phyloP scores from a whole-genome alignment of 2,888 invertebrate species.

The Euclidia mi region DNA sequence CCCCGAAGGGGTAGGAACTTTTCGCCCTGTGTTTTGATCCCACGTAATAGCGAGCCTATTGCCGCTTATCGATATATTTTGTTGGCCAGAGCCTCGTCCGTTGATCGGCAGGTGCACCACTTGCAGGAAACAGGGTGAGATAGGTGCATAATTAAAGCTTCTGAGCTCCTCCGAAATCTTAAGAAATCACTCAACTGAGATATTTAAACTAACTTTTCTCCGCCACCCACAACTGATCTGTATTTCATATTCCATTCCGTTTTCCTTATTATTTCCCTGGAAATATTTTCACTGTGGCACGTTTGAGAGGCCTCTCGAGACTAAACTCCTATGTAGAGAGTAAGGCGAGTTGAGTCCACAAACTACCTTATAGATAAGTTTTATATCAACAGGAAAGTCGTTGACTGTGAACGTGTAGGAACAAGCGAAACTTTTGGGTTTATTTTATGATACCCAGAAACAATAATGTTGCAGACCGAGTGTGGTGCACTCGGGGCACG shows the following conservation, averaged over 20 bases:
- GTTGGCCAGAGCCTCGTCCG: no score
- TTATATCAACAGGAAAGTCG: conserved; percentile 5
- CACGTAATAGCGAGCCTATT: no score
- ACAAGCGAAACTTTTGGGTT: background rate
- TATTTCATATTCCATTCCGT: conserved; percentile 15
- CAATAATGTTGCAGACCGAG: no score
- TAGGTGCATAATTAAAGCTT: no score
- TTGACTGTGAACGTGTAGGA: conserved; percentile 2
- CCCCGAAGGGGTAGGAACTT: no score
- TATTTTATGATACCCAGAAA: background rate
- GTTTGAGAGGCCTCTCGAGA: conserved; percentile 6
- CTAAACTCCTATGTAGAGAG: conserved; percentile 1
- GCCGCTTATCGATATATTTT: no score
- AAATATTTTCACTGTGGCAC: conserved; percentile 11
- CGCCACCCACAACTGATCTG: conserved; percentile 13
- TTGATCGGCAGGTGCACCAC: no score
- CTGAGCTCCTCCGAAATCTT: no score
- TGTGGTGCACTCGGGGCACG: no score
- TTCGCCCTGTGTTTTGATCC: no score
- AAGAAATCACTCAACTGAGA: conserved; percentile 4
- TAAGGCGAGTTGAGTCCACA: background rate
- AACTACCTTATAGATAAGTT: conserved; percentile 6
- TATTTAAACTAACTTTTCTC: conserved; percentile 6
- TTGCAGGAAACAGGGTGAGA: no score
- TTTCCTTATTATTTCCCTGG: conserved; percentile 18